These are phyloP conservation scores for Eciton burchellii DNA, from an alignment of 1,140 invertebrate genomes.

Conservation along the genomic window DNA sequence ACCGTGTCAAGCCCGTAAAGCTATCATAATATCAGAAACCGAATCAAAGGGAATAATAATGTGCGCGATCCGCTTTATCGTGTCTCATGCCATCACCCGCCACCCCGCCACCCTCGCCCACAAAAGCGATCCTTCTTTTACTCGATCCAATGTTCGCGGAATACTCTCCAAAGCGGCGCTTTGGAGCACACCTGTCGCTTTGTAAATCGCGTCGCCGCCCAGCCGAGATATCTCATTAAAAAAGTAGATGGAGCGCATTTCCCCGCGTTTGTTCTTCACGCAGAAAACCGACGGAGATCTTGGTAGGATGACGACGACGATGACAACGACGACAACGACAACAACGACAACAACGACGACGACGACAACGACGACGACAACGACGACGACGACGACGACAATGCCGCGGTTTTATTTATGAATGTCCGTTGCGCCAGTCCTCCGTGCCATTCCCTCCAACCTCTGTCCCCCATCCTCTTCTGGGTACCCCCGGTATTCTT, in stretches of 20 bases:
- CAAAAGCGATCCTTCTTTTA: constrained; percentile 55
- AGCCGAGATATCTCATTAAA: constrained; percentile 41
- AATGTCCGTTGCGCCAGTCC: constrained; percentile 55
- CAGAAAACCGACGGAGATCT: constrained; percentile 12
- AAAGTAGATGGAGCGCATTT: constrained; percentile 33
- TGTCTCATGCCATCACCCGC: neutral
- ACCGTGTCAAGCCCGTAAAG: constrained; percentile 10
- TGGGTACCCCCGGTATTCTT: constrained; percentile 6
- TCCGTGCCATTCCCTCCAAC: neutral
- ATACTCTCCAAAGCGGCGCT: constrained; percentile 15
- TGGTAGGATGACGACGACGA: neutral
- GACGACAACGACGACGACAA: neutral
- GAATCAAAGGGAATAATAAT: constrained; percentile 69
- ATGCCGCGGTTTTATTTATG: constrained; percentile 61
- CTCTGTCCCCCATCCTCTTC: neutral
- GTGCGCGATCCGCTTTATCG: constrained; percentile 44
- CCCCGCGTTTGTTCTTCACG: constrained; percentile 28
- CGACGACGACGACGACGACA: neutral
- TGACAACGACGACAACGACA: neutral
- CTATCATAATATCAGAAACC: constrained; percentile 22
- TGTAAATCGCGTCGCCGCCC: constrained; percentile 13
- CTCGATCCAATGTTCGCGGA: constrained; percentile 47
- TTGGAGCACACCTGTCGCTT: constrained; percentile 22
- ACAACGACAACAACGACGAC: neutral
- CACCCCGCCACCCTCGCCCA: no score